Conservation (phyloP, 2,888 invertebrate genomes). For the Lobophora halterata region DNA sequence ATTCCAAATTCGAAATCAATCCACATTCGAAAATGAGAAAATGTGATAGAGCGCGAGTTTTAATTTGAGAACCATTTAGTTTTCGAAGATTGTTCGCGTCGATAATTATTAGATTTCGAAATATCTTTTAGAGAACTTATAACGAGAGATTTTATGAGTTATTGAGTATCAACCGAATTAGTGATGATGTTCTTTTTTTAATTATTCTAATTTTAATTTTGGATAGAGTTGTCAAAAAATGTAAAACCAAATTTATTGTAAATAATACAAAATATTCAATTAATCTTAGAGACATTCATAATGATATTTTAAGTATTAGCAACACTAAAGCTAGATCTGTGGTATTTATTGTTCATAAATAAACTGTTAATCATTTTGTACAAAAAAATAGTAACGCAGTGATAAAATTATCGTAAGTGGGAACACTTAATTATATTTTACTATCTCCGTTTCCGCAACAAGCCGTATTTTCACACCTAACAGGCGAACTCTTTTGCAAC, state of each 20-base stretch:
- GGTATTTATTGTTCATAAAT: slow-evolving; percentile 23
- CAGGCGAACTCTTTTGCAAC: slow-evolving; percentile 40
- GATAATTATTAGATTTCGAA: slow-evolving; percentile 32
- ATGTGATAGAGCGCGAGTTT: slow-evolving; percentile 34
- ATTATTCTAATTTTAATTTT: slow-evolving; percentile 25
- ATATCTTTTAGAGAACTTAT: slow-evolving; percentile 30
- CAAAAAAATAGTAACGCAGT: slow-evolving; percentile 40
- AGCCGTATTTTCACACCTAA: slow-evolving; percentile 48
- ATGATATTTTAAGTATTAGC: slow-evolving; percentile 12
- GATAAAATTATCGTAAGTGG: slow-evolving; percentile 48
- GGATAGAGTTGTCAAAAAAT: slow-evolving; percentile 26
- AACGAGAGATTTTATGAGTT: slow-evolving; percentile 33
- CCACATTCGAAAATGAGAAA: slow-evolving; percentile 35
- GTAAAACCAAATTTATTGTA: slow-evolving; percentile 16
- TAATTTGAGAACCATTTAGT: slow-evolving; percentile 33
- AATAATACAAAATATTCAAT: slow-evolving; percentile 16
- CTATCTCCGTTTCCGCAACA: slow-evolving; percentile 49
- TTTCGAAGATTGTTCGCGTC: slow-evolving; percentile 32
- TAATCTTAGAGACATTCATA: slow-evolving; percentile 25
- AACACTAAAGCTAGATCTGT: slow-evolving; percentile 3
- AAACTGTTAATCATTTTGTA: slow-evolving; percentile 26
- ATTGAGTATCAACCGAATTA: slow-evolving; percentile 29
- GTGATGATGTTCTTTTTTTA: slow-evolving; percentile 23
- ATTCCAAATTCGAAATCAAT: slow-evolving; percentile 33
- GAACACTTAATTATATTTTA: slow-evolving; percentile 52